phyloP scores from a whole-genome alignment of 2,113 vertebrate genomes.

The Phylloscopus trochiloides region DNA sequence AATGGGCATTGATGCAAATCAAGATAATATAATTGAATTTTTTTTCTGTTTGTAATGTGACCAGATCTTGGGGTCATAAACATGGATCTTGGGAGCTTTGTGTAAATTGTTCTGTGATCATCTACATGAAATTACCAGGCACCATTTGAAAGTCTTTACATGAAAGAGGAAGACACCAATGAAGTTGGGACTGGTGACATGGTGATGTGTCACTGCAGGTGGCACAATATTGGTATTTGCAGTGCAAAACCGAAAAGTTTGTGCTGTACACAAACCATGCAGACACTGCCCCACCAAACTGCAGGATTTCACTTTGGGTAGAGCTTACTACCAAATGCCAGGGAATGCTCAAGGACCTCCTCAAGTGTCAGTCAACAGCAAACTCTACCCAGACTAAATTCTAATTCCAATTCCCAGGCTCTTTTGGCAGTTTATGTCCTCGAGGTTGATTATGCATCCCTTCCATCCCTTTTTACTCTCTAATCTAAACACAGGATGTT shows the following conservation, averaged over 20 bases:
- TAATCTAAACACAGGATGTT: background rate
- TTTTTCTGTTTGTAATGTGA: background rate
- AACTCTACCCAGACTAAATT: background rate
- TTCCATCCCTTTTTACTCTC: background rate
- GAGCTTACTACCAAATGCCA: background rate
- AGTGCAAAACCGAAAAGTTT: background rate
- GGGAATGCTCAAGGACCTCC: background rate
- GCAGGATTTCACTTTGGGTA: background rate
- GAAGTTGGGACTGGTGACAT: background rate
- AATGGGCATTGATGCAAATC: background rate
- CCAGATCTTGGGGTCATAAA: background rate
- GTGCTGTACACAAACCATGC: background rate
- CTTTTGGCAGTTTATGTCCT: background rate
- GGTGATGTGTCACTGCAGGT: background rate
- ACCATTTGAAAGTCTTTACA: background rate
- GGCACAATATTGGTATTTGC: accelerated
- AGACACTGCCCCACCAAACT: background rate
- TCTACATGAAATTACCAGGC: accelerated
- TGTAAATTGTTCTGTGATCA: background rate
- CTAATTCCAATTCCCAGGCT: background rate
- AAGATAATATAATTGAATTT: background rate
- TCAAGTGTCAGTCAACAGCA: background rate
- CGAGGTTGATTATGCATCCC: background rate
- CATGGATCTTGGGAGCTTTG: accelerated
- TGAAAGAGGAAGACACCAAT: background rate